Evolutionary conservation across 1,140 invertebrate genomes (phyloP).

Genomic region (Dufourea novaeangliae): DNA sequence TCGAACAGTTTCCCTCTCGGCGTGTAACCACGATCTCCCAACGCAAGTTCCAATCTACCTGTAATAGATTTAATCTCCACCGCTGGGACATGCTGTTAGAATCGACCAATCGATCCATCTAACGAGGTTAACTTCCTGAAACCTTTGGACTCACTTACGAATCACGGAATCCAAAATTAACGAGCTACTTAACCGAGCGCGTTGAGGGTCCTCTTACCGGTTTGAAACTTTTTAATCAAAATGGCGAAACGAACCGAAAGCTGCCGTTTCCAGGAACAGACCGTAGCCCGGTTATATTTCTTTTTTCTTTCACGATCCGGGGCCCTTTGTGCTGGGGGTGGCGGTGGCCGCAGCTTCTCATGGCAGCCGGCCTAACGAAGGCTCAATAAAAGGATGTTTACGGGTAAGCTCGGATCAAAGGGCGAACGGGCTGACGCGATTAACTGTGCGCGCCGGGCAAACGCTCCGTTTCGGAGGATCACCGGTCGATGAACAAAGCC

Average conservation of each 20-base stretch:
- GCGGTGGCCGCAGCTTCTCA: slow-evolving; percentile 49
- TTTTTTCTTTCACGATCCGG: background rate
- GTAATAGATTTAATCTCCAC: too few species aligned
- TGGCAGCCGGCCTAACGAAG: slow-evolving; percentile 62
- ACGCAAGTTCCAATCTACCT: too few species aligned
- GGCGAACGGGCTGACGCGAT: slow-evolving; percentile 75
- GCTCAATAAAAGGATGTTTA: slow-evolving; percentile 78
- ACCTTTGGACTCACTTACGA: background rate
- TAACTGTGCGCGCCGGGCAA: slow-evolving; percentile 65
- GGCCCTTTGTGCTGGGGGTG: slow-evolving; percentile 49
- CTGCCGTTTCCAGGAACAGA: too few species aligned
- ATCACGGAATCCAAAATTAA: slow-evolving; percentile 17
- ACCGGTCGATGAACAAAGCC: slow-evolving; percentile 62
- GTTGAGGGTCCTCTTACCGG: background rate
- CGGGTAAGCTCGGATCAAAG: slow-evolving; percentile 73
- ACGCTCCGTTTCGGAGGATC: slow-evolving; percentile 46
- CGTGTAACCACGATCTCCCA: too few species aligned
- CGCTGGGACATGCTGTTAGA: too few species aligned
- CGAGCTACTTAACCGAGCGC: slow-evolving; percentile 35
- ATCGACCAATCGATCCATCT: background rate
- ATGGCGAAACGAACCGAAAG: slow-evolving; percentile 9
- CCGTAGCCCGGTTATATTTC: too few species aligned
- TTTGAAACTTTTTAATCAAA: slow-evolving; percentile 43
- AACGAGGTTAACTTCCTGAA: slow-evolving; percentile 27
- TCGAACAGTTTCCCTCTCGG: too few species aligned